Base-by-base conservation (phyloP, 64 coral and sea anemone genomes). In the Orbicella faveolata region DNA sequence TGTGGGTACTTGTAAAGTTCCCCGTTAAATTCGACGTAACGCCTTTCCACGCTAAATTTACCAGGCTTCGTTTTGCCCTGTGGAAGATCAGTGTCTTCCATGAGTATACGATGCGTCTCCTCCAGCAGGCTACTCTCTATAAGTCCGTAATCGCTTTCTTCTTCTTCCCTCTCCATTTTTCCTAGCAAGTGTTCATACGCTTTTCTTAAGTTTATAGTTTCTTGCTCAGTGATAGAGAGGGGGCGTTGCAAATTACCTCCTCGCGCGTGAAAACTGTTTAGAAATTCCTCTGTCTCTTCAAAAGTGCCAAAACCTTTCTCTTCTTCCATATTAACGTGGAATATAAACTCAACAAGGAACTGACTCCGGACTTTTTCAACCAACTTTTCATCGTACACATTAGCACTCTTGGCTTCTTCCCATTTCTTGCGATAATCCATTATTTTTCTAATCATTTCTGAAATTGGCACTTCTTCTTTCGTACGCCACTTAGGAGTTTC, bases 271-370 rank as follows among this genome's bases (percentile, higher is more conserved):
- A 63, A 55, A 59, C 3, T 2, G 3, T 14, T 79, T 48, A 95
- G 53, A 39, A 87, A 92, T 17, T 36, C 57, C 67, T 92, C 73
- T 0, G 87, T 92, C 36, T 63, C 73, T 48, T 95, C 90, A 19
- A 78, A 20, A 19, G 87, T 82, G 0, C 61, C 54, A 55, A 87
- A 93, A 26, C 94, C 94, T 37, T 87, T 91, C 37, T 92, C 90
- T 89, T 96, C 94, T 34, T 90, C 90, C 33, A 62, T 78, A 33
- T 93, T 93, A 12, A 89, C 87, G 65, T 96, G 90, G 55, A 53
- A 88, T 30, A 96, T 86, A 33, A 93, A 96, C 5, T 80, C 25
- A 14, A 80, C 59, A 9, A 87, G 25, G 65, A 92, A 90, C 2
- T 82, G 0, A 9, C 34, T 53, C 1, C 20, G 59, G 12, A 93